Evolutionary conservation across 2,113 vertebrate genomes (phyloP).

Genomic region (Stigmatopora argus): DNA sequence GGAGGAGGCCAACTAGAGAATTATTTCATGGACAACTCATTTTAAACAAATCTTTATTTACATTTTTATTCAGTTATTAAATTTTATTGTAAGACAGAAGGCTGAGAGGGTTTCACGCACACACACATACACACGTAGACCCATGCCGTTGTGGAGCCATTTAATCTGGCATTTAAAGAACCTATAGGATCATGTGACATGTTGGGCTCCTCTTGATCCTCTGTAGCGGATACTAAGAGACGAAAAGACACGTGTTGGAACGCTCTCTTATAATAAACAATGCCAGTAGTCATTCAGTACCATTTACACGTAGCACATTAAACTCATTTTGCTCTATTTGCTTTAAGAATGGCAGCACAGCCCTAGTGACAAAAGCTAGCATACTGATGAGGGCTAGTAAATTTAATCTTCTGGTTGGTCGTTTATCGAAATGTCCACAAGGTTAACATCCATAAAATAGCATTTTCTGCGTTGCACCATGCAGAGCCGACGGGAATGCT

Average conservation of each 20-base stretch:
- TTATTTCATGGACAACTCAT: slow-evolving; percentile 98
- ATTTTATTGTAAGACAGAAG: slow-evolving; percentile 82
- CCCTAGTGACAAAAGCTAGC: not conserved
- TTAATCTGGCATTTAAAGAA: slow-evolving; percentile 66
- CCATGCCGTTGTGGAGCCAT: slow-evolving; percentile 87
- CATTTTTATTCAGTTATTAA: slow-evolving; percentile 99
- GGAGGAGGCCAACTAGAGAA: slow-evolving; percentile 71
- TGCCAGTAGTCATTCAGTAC: slow-evolving; percentile 6
- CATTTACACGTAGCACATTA: slow-evolving; percentile 26
- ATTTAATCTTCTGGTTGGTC: slow-evolving; percentile 1
- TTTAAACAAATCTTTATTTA: slow-evolving; percentile 99
- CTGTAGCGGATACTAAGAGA: slow-evolving; percentile 19
- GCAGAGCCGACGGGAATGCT: not conserved
- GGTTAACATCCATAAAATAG: slow-evolving; percentile 3
- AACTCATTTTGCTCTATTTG: slow-evolving; percentile 9
- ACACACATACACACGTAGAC: slow-evolving; percentile 41
- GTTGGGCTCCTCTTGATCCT: slow-evolving; percentile 38
- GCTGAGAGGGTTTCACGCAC: slow-evolving; percentile 44
- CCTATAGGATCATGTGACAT: slow-evolving; percentile 68
- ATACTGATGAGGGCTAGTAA: not conserved
- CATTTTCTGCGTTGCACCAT: not conserved
- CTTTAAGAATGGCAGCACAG: not conserved
- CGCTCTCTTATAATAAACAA: slow-evolving; percentile 8
- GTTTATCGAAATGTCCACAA: not conserved
- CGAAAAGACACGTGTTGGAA: slow-evolving; percentile 6